Conservation (phyloP, 2,113 vertebrate species). For the Erinaceus europaeus region DNA sequence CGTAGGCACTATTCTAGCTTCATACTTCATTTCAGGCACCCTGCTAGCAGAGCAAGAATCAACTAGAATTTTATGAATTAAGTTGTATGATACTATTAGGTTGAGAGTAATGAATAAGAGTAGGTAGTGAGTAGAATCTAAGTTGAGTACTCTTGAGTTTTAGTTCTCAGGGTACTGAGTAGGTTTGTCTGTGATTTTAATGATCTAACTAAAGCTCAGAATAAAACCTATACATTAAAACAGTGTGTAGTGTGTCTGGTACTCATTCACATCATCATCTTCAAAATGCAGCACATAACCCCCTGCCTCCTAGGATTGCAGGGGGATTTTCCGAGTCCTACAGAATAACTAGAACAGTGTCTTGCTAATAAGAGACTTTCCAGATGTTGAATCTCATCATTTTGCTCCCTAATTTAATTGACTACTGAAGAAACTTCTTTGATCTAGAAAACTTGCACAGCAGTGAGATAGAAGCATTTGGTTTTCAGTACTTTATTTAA, state of each 20-base stretch:
- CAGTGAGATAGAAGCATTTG: slow-evolving; percentile 38
- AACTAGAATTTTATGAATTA: neutral
- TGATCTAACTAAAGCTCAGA: neutral
- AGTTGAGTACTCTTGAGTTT: neutral
- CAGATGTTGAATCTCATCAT: slow-evolving; percentile 1
- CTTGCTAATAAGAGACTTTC: neutral
- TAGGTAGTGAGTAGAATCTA: neutral
- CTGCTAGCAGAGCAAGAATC: neutral
- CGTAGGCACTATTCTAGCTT: neutral
- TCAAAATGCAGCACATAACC: neutral
- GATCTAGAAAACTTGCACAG: slow-evolving; percentile 28
- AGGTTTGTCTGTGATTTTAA: neutral
- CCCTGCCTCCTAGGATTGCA: neutral
- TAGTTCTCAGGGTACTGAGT: neutral
- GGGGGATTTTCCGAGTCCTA: neutral
- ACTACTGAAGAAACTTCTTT: slow-evolving; percentile 15
- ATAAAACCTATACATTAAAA: neutral
- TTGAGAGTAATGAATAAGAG: neutral
- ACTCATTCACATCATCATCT: neutral
- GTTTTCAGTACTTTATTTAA: slow-evolving; percentile 36
- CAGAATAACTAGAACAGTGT: neutral
- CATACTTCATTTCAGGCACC: neutral
- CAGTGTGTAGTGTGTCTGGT: neutral
- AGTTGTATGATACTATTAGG: neutral
- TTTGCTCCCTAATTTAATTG: slow-evolving; percentile 3